Evolutionary conservation across 2,888 invertebrate species (phyloP).

Genomic region (Rhodophaea formosa): DNA sequence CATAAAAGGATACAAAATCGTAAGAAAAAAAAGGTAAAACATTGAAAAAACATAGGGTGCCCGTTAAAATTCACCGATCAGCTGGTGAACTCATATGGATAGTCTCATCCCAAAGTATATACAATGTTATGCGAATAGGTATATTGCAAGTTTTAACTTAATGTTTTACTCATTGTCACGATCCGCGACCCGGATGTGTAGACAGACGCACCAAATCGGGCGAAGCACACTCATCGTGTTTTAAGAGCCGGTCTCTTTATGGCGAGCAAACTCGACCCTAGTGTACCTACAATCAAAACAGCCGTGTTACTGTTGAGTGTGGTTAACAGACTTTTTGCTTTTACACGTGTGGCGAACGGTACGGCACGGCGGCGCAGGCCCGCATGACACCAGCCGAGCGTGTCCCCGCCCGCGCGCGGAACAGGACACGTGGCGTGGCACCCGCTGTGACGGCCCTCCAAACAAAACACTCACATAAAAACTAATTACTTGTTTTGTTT

Average conservation of each 20-base stretch:
- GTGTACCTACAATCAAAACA: slow-evolving; percentile 8
- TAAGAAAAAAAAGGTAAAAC: no score
- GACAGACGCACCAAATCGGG: slow-evolving; percentile 2
- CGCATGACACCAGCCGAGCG: slow-evolving; percentile 19
- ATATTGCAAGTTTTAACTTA: background rate
- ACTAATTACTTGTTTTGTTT: slow-evolving; percentile 7
- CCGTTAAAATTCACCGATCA: no score
- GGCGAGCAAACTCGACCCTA: background rate
- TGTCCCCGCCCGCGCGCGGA: background rate
- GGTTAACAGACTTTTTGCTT: background rate
- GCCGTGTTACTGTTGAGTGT: background rate
- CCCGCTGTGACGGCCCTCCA: slow-evolving; percentile 8
- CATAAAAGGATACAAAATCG: no score
- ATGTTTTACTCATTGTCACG: background rate
- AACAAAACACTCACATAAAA: slow-evolving; percentile 5
- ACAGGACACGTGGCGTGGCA: slow-evolving; percentile 1
- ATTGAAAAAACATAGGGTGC: no score
- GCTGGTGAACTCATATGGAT: no score
- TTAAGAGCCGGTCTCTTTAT: slow-evolving; percentile 1
- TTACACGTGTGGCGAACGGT: slow-evolving; percentile 12
- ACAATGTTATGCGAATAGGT: slow-evolving; percentile 7
- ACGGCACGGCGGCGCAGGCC: slow-evolving; percentile 11
- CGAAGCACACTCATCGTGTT: slow-evolving; percentile 1
- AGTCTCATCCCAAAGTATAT: no score
- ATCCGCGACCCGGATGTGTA: slow-evolving; percentile 2